Percentiles rank a stretch among this genome's conserved stretches.
Evolutionary conservation across 2,113 vertebrate genomes (phyloP).

Genomic region (Dolichotis patagonum): DNA sequence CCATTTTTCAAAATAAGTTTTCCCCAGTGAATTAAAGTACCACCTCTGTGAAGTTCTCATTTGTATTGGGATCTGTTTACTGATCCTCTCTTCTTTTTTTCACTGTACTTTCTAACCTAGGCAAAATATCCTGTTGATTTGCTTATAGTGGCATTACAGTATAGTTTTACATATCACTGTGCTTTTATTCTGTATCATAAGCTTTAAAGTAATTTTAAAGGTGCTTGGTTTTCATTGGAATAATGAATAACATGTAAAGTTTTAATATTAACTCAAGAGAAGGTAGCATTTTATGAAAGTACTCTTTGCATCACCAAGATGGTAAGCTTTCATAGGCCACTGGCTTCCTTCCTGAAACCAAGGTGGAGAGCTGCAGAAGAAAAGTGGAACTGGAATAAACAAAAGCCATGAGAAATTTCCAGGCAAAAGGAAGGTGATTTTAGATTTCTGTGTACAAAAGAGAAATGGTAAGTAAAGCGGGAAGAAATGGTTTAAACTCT

Average conservation of each 20-base stretch:
- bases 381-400: background rate
- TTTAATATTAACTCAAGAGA: background rate
- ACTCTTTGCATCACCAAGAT: background rate
- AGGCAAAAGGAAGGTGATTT: background rate
- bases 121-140: background rate
- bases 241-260: background rate
- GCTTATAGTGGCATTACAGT: background rate
- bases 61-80: background rate
- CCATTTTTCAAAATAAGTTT: slow-evolving; percentile 2
- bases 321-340: background rate
- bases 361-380: background rate
- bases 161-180: background rate
- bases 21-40: background rate
- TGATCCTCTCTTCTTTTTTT: background rate
- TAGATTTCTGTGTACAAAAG: background rate
- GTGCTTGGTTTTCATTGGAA: background rate
- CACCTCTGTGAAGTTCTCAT: background rate
- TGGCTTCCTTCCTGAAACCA: background rate
- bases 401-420: background rate
- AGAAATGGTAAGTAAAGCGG: background rate
- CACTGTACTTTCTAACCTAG: background rate
- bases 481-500: too few species aligned
- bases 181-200: slow-evolving; percentile 21
- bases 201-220: slow-evolving; percentile 40
- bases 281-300: background rate